These are phyloP conservation scores for Stramonita haemastoma DNA, from an alignment of 2,888 invertebrate genomes.

Conservation along the genomic window DNA sequence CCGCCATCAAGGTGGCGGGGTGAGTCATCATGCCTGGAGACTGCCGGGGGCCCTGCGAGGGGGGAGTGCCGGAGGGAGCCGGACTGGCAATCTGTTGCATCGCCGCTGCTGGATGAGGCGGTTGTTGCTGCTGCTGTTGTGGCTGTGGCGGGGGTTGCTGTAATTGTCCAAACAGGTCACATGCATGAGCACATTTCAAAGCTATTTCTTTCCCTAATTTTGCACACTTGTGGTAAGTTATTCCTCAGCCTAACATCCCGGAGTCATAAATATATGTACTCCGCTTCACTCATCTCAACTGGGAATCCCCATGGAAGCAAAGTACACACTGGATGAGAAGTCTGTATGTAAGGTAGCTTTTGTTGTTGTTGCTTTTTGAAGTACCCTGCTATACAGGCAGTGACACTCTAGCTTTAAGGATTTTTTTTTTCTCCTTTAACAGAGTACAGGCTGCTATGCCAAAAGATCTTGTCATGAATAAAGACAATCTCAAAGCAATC, in stretches of 20 bases:
- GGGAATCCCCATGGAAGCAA: too few relatives aligned
- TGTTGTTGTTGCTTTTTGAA: too few relatives aligned
- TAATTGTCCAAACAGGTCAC: not conserved
- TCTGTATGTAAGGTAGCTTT: too few relatives aligned
- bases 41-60: conserved; percentile 10
- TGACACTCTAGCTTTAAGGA: too few relatives aligned
- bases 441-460: too few relatives aligned
- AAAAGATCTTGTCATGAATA: too few relatives aligned
- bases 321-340: too few relatives aligned
- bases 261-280: not conserved
- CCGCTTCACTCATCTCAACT: too few relatives aligned
- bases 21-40: conserved; percentile 24
- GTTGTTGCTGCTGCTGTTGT: not conserved
- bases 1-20: not conserved
- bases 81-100: not conserved
- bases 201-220: not conserved
- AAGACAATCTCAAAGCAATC: too few relatives aligned
- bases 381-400: too few relatives aligned
- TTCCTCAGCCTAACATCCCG: not conserved
- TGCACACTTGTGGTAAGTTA: not conserved
- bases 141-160: not conserved
- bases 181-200: not conserved
- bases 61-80: not conserved
- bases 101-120: not conserved
- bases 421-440: too few relatives aligned